Evolutionary conservation across 2,888 invertebrate species (phyloP).

Genomic region (Molanna angustata): DNA sequence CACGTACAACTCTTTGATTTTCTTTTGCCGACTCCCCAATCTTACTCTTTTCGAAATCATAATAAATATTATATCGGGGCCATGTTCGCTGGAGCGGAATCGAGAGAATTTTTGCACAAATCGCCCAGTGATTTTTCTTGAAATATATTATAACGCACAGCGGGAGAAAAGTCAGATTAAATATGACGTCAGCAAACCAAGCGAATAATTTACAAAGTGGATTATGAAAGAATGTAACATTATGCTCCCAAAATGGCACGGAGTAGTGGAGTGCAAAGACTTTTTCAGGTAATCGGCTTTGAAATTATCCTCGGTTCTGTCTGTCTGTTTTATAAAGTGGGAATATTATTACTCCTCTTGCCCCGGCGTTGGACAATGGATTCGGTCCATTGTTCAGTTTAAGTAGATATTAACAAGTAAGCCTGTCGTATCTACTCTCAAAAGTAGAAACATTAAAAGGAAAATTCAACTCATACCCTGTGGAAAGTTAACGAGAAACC

Average conservation of each 20-base stretch:
- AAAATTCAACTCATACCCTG: too few relatives aligned
- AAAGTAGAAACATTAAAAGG: too few relatives aligned
- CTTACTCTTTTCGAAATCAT: slow-evolving; percentile 8
- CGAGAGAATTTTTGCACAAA: neutral
- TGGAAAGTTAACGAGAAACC: too few relatives aligned
- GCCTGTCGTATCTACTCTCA: too few relatives aligned
- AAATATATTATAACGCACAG: neutral
- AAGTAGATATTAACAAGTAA: neutral
- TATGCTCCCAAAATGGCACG: slow-evolving; percentile 2
- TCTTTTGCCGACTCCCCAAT: slow-evolving; percentile 3
- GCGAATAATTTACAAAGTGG: slow-evolving; percentile 23
- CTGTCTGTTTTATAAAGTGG: neutral
- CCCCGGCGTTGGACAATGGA: neutral
- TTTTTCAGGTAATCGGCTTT: slow-evolving; percentile 22
- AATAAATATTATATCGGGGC: slow-evolving; percentile 7
- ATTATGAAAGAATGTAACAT: slow-evolving; percentile 18
- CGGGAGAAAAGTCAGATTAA: slow-evolving; percentile 8
- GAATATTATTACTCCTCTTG: neutral
- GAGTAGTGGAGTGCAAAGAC: neutral
- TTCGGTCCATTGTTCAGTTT: neutral
- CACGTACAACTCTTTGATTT: slow-evolving; percentile 12
- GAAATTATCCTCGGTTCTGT: slow-evolving; percentile 20
- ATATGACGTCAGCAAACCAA: slow-evolving; percentile 14
- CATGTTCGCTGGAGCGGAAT: slow-evolving; percentile 10
- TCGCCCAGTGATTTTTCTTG: slow-evolving; percentile 6